phyloP scores from a whole-genome alignment of 1,140 invertebrate genomes.

The Trichoplusia ni region DNA sequence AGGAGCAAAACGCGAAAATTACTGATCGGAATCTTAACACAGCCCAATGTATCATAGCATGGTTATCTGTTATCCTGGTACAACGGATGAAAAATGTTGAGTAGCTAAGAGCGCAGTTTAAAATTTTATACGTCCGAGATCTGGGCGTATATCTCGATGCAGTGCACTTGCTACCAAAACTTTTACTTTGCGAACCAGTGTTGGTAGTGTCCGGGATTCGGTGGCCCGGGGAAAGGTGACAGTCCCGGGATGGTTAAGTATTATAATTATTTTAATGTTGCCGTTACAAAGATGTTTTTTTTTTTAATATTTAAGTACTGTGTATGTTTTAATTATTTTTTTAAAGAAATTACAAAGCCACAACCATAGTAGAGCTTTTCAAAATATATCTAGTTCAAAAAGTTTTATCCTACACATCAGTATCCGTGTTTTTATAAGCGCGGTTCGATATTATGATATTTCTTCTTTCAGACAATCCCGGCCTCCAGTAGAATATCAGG shows the following conservation, averaged over 20 bases:
- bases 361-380: too few relatives aligned
- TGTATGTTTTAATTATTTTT: too few relatives aligned
- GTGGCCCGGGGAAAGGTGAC: not conserved
- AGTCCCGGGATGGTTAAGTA: not conserved
- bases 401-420: too few relatives aligned
- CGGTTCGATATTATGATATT: too few relatives aligned
- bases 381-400: too few relatives aligned
- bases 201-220: not conserved
- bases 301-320: too few relatives aligned
- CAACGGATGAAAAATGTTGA: slow-evolving; percentile 38
- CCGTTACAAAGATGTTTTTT: too few relatives aligned
- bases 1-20: slow-evolving; percentile 26
- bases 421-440: too few relatives aligned
- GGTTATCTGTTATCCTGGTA: slow-evolving; percentile 29
- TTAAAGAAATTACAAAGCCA: too few relatives aligned
- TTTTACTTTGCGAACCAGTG: slow-evolving; percentile 20
- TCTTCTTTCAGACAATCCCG: not conserved
- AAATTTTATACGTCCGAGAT: slow-evolving; percentile 34
- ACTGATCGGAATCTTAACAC: slow-evolving; percentile 19
- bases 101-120: slow-evolving; percentile 26
- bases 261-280: too few relatives aligned
- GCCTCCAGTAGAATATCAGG: not conserved
- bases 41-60: slow-evolving; percentile 30
- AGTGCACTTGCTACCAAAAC: slow-evolving; percentile 14
- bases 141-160: slow-evolving; percentile 22